These are phyloP conservation scores for Nemurella pictetii DNA, from an alignment of 2,888 invertebrate species.

Conservation along the genomic window DNA sequence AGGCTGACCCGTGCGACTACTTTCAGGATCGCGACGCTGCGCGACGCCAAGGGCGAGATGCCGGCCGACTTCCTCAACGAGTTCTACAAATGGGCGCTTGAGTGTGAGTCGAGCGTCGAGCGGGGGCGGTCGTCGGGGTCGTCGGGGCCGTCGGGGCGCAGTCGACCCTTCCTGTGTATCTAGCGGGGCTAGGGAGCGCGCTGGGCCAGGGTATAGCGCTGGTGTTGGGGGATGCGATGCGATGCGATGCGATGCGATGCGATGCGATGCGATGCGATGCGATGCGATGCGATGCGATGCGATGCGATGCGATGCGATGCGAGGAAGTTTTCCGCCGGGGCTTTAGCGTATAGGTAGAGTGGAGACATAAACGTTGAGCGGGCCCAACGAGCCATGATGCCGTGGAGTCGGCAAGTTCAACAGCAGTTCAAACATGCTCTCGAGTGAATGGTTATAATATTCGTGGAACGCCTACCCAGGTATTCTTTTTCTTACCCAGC, in stretches of 20 bases:
- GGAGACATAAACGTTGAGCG: background rate
- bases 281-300: no score
- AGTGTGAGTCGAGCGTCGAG: conserved; percentile 56
- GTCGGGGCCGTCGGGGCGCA: background rate
- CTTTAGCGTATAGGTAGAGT: no score
- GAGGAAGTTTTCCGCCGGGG: no score
- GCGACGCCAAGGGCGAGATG: conserved; percentile 50
- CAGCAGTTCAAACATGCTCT: background rate
- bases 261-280: no score
- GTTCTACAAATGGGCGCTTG: conserved; percentile 65
- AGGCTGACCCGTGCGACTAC: background rate
- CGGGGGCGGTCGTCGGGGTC: no score
- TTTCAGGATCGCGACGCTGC: conserved; percentile 50
- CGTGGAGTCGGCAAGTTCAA: background rate
- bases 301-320: no score
- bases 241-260: no score
- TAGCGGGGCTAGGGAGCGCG: no score
- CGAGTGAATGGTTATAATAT: background rate
- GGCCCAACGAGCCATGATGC: background rate
- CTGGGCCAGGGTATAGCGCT: no score
- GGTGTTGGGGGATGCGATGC: no score
- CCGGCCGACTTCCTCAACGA: conserved; percentile 57
- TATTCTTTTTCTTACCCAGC: background rate
- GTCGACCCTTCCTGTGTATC: no score
- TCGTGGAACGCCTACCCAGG: background rate